Evolutionary conservation across 2,113 vertebrate species (phyloP).

Genomic region (Pseudorasbora parva): DNA sequence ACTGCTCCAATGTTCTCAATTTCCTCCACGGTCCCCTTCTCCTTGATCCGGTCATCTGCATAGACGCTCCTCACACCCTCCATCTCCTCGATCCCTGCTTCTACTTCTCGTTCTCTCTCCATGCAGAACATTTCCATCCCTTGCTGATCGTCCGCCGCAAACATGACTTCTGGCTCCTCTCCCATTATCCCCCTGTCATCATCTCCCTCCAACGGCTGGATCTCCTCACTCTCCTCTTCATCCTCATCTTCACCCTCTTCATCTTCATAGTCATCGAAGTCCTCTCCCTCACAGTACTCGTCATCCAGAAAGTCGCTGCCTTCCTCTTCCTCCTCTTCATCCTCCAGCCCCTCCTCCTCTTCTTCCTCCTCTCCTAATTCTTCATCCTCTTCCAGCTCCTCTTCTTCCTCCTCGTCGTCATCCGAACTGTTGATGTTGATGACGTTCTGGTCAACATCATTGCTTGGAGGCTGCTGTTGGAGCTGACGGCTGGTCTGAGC

Average conservation of each 20-base stretch:
- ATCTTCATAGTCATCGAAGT: conserved; percentile 69
- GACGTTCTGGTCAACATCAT: conserved; percentile 80
- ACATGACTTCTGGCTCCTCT: conserved; percentile 63
- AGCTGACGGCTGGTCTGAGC: conserved; percentile 59
- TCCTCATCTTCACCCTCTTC: conserved; percentile 67
- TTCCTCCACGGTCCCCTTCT: conserved; percentile 59
- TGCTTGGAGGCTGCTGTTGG: conserved; percentile 58
- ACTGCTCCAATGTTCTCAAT: conserved; percentile 53
- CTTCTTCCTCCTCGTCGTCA: conserved; percentile 85
- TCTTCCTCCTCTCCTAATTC: conserved; percentile 81
- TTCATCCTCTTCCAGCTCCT: conserved; percentile 77
- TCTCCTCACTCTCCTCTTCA: conserved; percentile 66
- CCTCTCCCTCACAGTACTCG: conserved; percentile 66
- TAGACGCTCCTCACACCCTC: conserved; percentile 67
- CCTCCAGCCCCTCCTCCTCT: conserved; percentile 76
- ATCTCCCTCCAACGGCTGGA: conserved; percentile 71
- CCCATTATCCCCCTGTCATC: conserved; percentile 62
- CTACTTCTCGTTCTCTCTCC: conserved; percentile 66
- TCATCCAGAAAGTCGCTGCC: conserved; percentile 76
- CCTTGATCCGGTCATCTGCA: conserved; percentile 56
- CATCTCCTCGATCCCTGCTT: conserved; percentile 75
- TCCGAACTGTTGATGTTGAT: conserved; percentile 91
- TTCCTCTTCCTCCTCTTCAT: conserved; percentile 80
- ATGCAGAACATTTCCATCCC: conserved; percentile 53
- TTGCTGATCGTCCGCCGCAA: conserved; percentile 47